Evolutionary conservation across 2,113 vertebrate species (phyloP).

Genomic region (Micronycteris hirsuta): DNA sequence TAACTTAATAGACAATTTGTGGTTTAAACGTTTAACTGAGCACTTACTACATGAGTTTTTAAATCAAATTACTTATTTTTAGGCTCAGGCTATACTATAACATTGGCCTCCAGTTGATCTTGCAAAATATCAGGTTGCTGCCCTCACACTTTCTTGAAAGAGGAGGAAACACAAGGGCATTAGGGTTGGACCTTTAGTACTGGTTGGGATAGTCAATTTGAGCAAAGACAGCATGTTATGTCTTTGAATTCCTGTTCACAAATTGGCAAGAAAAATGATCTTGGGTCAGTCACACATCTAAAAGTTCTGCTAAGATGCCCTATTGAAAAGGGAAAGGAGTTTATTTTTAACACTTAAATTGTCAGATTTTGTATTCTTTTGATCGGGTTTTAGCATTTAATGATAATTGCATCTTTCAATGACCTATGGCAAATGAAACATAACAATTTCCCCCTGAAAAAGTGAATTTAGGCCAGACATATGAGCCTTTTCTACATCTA

Average conservation of each 20-base stretch:
- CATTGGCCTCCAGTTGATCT: neutral
- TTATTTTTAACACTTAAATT: conserved; percentile 13
- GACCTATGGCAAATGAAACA: neutral
- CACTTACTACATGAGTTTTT: neutral
- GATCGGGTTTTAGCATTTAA: neutral
- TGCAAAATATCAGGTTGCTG: neutral
- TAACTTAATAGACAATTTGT: neutral
- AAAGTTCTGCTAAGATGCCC: neutral
- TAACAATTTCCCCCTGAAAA: neutral
- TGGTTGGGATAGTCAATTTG: neutral
- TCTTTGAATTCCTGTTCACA: neutral
- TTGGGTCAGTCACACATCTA: neutral
- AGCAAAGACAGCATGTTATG: neutral
- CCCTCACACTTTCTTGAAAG: neutral
- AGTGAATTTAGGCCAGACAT: neutral
- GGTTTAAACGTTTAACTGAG: neutral
- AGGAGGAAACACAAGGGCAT: neutral
- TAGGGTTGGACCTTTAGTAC: neutral
- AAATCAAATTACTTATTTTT: neutral
- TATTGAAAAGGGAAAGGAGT: neutral
- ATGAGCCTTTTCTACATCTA: neutral
- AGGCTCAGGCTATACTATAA: neutral
- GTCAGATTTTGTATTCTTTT: neutral
- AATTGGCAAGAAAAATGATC: neutral
- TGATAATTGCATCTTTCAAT: neutral